phyloP scores from a whole-genome alignment of 2,888 invertebrate species.

The Cerceris rybyensis region DNA sequence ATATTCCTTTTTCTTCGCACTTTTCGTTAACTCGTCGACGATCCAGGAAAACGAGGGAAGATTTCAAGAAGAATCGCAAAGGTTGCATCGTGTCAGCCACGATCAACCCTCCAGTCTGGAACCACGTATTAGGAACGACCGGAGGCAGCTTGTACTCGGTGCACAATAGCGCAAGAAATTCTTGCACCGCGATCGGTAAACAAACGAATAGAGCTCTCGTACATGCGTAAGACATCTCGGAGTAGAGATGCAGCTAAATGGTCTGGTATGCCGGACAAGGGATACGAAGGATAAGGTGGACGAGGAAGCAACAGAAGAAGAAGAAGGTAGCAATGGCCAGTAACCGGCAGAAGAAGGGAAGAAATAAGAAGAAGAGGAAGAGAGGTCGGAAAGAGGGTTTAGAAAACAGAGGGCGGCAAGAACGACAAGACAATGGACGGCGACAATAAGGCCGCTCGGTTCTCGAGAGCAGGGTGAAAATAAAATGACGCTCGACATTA shows the following conservation, averaged over 20 bases:
- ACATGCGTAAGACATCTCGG: slow-evolving; percentile 60
- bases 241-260: slow-evolving; percentile 60
- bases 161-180: slow-evolving; percentile 62
- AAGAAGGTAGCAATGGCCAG: too few species aligned
- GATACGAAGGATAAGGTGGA: slow-evolving; percentile 33
- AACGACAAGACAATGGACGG: slow-evolving; percentile 77
- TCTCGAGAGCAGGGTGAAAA: slow-evolving; percentile 64
- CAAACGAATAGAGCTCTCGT: slow-evolving; percentile 59
- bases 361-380: slow-evolving; percentile 6
- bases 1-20: slow-evolving; percentile 10
- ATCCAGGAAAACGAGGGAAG: neutral
- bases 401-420: slow-evolving; percentile 55
- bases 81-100: too few species aligned
- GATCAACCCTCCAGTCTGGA: too few species aligned
- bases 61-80: neutral
- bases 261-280: slow-evolving; percentile 46
- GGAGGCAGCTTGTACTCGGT: slow-evolving; percentile 19
- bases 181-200: slow-evolving; percentile 53
- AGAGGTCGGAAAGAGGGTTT: slow-evolving; percentile 39
- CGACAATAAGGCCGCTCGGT: slow-evolving; percentile 72
- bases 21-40: slow-evolving; percentile 1
- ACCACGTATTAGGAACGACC: too few species aligned
- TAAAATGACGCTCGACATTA: slow-evolving; percentile 70
- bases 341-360: slow-evolving; percentile 12
- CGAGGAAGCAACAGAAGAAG: slow-evolving; percentile 23